phyloP scores from a whole-genome alignment of 2,888 invertebrate genomes.

The Cryptocephalus moraei region DNA sequence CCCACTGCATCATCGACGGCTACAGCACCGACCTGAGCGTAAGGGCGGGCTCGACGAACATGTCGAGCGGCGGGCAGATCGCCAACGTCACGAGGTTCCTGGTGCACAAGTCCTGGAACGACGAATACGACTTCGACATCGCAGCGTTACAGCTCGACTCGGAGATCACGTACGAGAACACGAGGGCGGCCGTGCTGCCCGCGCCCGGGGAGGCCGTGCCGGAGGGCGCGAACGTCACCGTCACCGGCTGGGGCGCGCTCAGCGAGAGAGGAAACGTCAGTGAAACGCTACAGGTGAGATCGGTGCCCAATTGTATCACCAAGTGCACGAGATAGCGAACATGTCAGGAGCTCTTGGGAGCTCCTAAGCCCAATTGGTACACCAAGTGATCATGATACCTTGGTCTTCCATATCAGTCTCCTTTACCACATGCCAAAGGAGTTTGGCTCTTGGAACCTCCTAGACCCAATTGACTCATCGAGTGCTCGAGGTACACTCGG shows the following conservation, averaged over 20 bases:
- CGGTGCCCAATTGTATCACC: too few species aligned
- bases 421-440: too few species aligned
- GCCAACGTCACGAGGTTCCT: slow-evolving; percentile 3
- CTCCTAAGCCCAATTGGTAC: too few species aligned
- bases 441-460: too few species aligned
- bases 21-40: slow-evolving; percentile 1
- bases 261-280: too few species aligned
- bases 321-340: too few species aligned
- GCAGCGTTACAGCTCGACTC: slow-evolving; percentile 6
- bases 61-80: slow-evolving; percentile 6
- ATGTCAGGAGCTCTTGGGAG: too few species aligned
- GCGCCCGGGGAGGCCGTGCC: neutral
- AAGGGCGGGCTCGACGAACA: slow-evolving; percentile 6
- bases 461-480: too few species aligned
- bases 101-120: slow-evolving; percentile 5
- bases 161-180: neutral
- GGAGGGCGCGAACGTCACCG: slow-evolving; percentile 3
- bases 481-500: too few species aligned
- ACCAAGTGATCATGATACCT: too few species aligned
- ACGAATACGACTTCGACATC: slow-evolving; percentile 7
- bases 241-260: slow-evolving; percentile 12
- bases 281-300: too few species aligned
- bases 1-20: neutral
- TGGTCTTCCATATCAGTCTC: too few species aligned
- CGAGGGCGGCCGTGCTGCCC: slow-evolving; percentile 1